Evolutionary conservation across 2,797 vertebrate genomes (phyloP), one percentile per base, ranked within the genome.

Genomic region (Chromobotia macracanthus): DNA sequence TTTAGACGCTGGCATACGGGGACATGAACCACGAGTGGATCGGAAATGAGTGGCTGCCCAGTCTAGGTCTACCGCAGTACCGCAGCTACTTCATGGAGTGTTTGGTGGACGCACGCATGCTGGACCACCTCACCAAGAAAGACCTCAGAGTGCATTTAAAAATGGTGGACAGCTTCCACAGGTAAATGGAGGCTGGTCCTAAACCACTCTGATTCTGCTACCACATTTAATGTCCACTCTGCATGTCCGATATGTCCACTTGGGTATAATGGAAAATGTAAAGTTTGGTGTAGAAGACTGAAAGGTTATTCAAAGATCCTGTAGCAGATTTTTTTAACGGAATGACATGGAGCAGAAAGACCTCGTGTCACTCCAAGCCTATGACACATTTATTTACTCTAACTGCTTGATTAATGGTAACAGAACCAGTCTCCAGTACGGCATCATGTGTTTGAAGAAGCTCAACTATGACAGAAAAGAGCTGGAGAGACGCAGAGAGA

Each of bases 1-100:
- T 18, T 69, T 88, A 99, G 97, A 98, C 97, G 10, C 89, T 99
- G 79, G 97, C 97, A 23, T 99, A 98, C 15, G 97, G 97, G 18
- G 97, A 99, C 86, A 99, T 99, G 97, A 99, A 98, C 89, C 97
- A 99, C 0, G 97, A 99, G 87, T 98, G 97, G 97, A 99, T 98
- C 75, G 97, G 97, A 75, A 99, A 99, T 7, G 96, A 98, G 88
- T 98, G 97, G 97, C 95, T 99, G 83, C 97, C 97, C 90, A 97
- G 97, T 87, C 92, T 98, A 74, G 97, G 97, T 65, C 94, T 99
- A 92, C 97, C 97, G 91, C 97, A 99, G 82, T 99, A 99, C 91
- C 94, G 97, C 93, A 97, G 96, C 90, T 99, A 98, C 89, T 99
- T 99, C 85, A 99, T 99, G 97, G 97, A 99, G 91, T 99, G 97